These are phyloP conservation scores for Ammodytes marinus DNA, from an alignment of 2,113 vertebrate genomes.

Conservation along the genomic window DNA sequence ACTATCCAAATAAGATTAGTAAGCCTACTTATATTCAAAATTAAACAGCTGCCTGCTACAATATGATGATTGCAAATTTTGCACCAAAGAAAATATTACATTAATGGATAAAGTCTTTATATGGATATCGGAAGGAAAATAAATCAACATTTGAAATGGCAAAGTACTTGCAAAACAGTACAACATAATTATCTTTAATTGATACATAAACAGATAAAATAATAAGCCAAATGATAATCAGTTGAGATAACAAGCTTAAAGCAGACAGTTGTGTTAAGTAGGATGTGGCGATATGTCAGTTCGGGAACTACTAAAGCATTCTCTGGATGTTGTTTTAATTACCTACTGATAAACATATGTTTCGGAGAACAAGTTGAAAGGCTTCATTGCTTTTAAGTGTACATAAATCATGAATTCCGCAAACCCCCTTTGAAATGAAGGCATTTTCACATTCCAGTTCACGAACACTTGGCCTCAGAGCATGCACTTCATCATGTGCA, in stretches of 20 bases:
- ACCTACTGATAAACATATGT: neutral
- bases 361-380: neutral
- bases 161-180: neutral
- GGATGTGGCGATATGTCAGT: neutral
- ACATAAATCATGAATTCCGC: constrained; percentile 16
- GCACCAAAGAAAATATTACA: neutral
- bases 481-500: constrained; percentile 38
- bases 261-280: too few relatives aligned
- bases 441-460: constrained; percentile 31
- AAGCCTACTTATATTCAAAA: neutral
- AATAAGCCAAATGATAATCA: neutral
- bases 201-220: neutral
- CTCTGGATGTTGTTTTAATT: neutral
- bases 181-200: neutral
- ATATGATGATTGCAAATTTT: too few relatives aligned
- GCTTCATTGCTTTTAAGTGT: neutral
- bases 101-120: too few relatives aligned
- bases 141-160: neutral
- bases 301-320: neutral
- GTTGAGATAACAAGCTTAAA: neutral
- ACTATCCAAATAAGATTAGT: too few relatives aligned
- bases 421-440: constrained; percentile 17
- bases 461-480: constrained; percentile 18
- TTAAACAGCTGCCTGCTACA: neutral
- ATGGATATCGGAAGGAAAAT: too few relatives aligned